Evolutionary conservation across 2,113 vertebrate genomes (phyloP), one percentile per base, ranked within the genome.

Genomic region (Eulemur macaco): DNA sequence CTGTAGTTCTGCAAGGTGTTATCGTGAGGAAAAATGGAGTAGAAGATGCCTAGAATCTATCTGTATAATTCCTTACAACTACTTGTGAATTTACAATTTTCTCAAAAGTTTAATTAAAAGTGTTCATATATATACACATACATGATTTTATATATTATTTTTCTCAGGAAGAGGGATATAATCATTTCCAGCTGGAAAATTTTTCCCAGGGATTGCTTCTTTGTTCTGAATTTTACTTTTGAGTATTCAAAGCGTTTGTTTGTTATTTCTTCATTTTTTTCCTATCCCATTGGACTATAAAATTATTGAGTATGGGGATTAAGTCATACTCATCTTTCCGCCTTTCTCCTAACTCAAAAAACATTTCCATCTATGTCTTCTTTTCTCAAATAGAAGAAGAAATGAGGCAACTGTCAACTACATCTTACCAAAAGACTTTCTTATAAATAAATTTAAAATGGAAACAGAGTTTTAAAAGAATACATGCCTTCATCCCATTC

Each of bases 311-410:
- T 45, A 68, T 63, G 21, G 2, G 8, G 11, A 56, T 81, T 80
- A 87, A 80, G 6, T 71, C 29, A 29, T 74, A 81, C 7, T 74
- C n/a, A 45, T 83, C 6, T 82, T 93, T 80, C 5, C 29, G 84
- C 71, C 34, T 71, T 96, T 77, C 14, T 81, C 27, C 18, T 71
- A 82, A 76, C 3, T 71, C 45, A 66, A 47, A 17, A 37, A 89
- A 73, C 4, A 1, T 68, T 86, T n/a, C 25, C 20, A 73, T 77
- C 17, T 14, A 11, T 89, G 31, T 60, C 0, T 2, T 52, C n/a
- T 86, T 89, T 95, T 94, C 69, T 84, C 47, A 86, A 83, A 60
- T 58, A 81, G 45, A 95, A 91, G 52, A 95, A 91, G 5, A 96
- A 88, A 74, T 56, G 34, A 54, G 27, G 18, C 18, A 82, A 85